Conservation (phyloP, 1,140 invertebrate species). For the Neodiprion fabricii region DNA sequence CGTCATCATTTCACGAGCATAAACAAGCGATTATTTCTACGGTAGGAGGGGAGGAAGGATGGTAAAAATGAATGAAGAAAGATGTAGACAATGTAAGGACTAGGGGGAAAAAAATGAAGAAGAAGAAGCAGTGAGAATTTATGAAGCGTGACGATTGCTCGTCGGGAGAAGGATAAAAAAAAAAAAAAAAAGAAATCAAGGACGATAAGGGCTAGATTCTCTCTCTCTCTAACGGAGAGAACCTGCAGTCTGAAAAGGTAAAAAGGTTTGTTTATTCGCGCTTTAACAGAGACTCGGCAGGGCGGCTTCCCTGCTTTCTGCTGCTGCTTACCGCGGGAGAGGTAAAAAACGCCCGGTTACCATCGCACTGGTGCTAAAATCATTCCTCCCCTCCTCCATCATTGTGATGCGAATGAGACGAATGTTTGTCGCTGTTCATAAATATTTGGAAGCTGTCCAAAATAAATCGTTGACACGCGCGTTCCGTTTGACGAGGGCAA, state of each 20-base stretch:
- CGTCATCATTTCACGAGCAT: too few relatives aligned
- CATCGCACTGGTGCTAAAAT: neutral
- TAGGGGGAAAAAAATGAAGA: too few relatives aligned
- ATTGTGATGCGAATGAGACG: slow-evolving; percentile 4
- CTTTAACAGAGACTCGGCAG: neutral
- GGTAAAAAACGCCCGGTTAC: too few relatives aligned
- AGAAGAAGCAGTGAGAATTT: too few relatives aligned
- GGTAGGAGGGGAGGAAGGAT: too few relatives aligned
- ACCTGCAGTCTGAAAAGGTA: neutral
- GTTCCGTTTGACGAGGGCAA: neutral
- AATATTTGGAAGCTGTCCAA: slow-evolving; percentile 7
- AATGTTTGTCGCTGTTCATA: slow-evolving; percentile 1
- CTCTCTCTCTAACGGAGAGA: neutral
- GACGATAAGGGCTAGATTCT: neutral
- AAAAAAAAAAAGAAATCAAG: neutral
- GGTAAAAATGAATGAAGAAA: too few relatives aligned
- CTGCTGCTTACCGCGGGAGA: too few relatives aligned
- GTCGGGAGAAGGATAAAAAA: neutral
- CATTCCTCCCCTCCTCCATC: neutral
- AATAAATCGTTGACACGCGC: neutral
- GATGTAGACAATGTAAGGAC: too few relatives aligned
- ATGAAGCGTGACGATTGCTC: too few relatives aligned
- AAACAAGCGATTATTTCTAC: too few relatives aligned
- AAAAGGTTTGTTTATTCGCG: neutral
- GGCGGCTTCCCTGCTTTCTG: neutral